Evolutionary conservation across 1,140 invertebrate genomes (phyloP).

Genomic region (Apocrypta bakeri): DNA sequence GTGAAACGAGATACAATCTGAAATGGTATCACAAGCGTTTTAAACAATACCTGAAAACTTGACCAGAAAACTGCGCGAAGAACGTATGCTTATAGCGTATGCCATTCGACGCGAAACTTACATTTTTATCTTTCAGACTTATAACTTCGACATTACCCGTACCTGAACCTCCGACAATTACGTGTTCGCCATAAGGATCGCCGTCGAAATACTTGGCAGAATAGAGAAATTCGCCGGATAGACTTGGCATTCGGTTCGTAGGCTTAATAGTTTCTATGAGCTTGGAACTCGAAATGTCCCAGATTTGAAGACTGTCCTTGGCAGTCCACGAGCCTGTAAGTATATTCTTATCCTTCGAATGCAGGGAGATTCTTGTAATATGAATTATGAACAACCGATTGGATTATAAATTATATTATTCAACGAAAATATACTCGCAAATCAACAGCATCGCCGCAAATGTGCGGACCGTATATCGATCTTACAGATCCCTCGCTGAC

Average conservation of each 20-base stretch:
- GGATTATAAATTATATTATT: not conserved
- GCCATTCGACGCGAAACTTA: slow-evolving; percentile 38
- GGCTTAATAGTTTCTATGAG: slow-evolving; percentile 64
- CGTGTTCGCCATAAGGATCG: slow-evolving; percentile 59
- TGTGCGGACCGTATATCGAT: slow-evolving; percentile 63
- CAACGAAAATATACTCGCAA: slow-evolving; percentile 52
- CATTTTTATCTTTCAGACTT: slow-evolving; percentile 61
- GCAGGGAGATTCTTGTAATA: no score
- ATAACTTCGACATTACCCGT: slow-evolving; percentile 64
- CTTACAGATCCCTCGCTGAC: slow-evolving; percentile 55
- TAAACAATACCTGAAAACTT: not conserved
- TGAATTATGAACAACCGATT: no score
- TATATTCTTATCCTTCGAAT: slow-evolving; percentile 26
- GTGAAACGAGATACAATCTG: slow-evolving; percentile 60
- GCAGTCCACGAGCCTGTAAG: slow-evolving; percentile 67
- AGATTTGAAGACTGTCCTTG: slow-evolving; percentile 62
- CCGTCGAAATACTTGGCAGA: slow-evolving; percentile 62
- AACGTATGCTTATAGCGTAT: no score
- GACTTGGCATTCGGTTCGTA: slow-evolving; percentile 57
- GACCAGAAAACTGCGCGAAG: no score
- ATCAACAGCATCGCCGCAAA: slow-evolving; percentile 67
- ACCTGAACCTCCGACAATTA: slow-evolving; percentile 63
- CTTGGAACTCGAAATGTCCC: slow-evolving; percentile 63
- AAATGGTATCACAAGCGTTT: slow-evolving; percentile 7
- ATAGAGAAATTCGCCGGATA: slow-evolving; percentile 66